Evolutionary conservation across 2,113 vertebrate genomes (phyloP).

Genomic region (Terrapene triunguis): DNA sequence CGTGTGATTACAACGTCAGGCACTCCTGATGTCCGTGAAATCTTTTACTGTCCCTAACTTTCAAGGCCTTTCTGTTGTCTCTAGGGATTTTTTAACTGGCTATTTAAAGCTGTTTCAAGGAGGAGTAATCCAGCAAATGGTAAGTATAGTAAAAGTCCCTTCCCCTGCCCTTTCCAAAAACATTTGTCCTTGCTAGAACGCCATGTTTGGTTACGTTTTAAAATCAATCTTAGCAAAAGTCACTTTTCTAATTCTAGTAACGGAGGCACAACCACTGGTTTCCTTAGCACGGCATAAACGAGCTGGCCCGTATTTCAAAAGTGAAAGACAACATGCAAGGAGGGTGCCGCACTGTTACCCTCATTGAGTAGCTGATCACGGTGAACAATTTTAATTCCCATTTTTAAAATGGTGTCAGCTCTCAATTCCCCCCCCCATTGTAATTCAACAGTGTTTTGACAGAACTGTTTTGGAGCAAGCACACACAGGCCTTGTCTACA

Average conservation of each 20-base stretch:
- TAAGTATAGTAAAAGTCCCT: neutral
- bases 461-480: neutral
- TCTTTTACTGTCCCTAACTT: neutral
- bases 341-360: neutral
- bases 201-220: neutral
- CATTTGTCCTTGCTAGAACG: neutral
- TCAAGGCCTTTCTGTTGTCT: neutral
- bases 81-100: neutral
- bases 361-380: neutral
- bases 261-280: neutral
- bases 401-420: neutral
- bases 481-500: neutral
- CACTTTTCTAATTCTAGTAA: neutral
- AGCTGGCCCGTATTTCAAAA: neutral
- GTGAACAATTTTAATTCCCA: neutral
- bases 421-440: neutral
- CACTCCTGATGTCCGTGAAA: neutral
- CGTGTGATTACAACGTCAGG: neutral
- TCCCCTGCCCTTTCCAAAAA: neutral
- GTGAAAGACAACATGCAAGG: neutral
- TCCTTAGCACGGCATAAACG: neutral
- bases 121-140: neutral
- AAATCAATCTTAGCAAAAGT: neutral
- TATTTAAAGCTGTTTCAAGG: no score
- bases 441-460: neutral